Percentiles rank a stretch among this genome's conserved stretches.
phyloP scores from a whole-genome alignment of 2,797 vertebrate species.

The Catamblyrhynchus diadema region DNA sequence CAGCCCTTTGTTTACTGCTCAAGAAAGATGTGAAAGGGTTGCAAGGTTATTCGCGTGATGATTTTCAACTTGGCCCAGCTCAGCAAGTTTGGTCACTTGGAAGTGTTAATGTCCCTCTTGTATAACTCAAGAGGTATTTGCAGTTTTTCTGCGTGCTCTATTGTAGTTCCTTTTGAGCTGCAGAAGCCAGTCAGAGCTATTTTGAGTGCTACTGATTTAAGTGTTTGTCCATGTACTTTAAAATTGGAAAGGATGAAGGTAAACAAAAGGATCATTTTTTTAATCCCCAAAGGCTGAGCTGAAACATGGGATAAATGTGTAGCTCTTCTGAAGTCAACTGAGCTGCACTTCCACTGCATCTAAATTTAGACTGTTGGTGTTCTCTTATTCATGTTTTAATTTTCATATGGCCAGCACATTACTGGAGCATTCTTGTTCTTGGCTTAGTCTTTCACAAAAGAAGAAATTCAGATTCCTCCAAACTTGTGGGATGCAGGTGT shows the following conservation, averaged over 20 bases:
- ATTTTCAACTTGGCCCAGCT: background rate
- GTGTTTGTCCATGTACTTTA: background rate
- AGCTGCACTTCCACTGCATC: background rate
- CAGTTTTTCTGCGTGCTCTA: background rate
- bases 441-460: background rate
- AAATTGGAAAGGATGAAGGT: background rate
- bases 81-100: background rate
- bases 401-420: background rate
- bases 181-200: background rate
- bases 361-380: background rate
- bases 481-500: background rate
- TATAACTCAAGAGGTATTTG: background rate
- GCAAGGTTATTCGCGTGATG: fast-evolving
- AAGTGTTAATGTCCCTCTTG: background rate
- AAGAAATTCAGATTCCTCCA: background rate
- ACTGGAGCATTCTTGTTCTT: background rate
- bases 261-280: slow-evolving; percentile 1
- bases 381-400: background rate
- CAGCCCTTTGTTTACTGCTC: background rate
- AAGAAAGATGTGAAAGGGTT: background rate
- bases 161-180: background rate
- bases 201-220: slow-evolving; percentile 11
- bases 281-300: background rate
- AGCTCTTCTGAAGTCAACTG: background rate
- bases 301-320: background rate